phyloP scores from a whole-genome alignment of 2,797 vertebrate genomes.

The Scomberomorus guttatus region DNA sequence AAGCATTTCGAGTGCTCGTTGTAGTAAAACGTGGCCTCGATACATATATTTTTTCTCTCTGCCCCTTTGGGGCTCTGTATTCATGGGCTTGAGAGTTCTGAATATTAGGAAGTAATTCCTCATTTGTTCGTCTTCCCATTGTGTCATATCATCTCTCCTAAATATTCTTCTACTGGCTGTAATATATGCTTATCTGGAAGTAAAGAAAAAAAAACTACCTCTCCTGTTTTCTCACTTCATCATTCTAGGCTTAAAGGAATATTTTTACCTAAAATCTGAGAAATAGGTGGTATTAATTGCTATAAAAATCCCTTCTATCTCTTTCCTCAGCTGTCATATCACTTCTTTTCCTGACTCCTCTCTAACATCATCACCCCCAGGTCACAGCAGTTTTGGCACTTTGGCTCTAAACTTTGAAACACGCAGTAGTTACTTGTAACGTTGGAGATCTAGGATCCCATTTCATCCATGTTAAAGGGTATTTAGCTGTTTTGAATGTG shows the following conservation, averaged over 20 bases:
- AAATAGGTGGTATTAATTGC: slow-evolving; percentile 19
- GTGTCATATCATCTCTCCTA: neutral
- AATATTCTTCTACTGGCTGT: slow-evolving; percentile 17
- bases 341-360: slow-evolving; percentile 1
- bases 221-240: slow-evolving; percentile 8
- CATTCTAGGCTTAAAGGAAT: slow-evolving; percentile 31
- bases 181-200: slow-evolving; percentile 38
- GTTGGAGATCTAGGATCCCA: neutral
- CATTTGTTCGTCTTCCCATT: neutral
- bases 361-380: neutral
- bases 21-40: too few species aligned
- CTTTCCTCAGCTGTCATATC: neutral
- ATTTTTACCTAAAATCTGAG: slow-evolving; percentile 35
- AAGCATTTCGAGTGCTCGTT: too few species aligned
- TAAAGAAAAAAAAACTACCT: slow-evolving; percentile 1
- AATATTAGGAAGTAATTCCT: neutral
- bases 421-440: neutral
- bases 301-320: slow-evolving; percentile 7
- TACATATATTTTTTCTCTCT: too few species aligned
- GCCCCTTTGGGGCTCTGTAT: neutral
- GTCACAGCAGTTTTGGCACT: slow-evolving; percentile 1
- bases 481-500: slow-evolving; percentile 9
- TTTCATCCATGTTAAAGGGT: slow-evolving; percentile 6
- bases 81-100: neutral
- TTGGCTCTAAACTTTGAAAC: slow-evolving; percentile 29